phyloP scores from a whole-genome alignment of 2,888 invertebrate species.

The Melinaea marsaeus region DNA sequence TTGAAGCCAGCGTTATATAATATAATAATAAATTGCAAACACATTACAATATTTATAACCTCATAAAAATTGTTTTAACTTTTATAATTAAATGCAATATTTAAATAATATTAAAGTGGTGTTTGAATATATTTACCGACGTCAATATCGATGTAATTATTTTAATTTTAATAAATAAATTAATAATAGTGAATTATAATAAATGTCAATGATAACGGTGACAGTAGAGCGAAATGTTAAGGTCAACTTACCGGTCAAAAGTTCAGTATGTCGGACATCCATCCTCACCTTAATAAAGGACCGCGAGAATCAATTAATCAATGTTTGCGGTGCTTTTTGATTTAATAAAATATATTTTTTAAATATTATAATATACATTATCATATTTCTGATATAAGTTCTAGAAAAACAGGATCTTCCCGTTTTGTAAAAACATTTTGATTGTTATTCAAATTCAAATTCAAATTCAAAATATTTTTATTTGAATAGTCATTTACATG shows the following conservation, averaged over 20 bases:
- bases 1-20: neutral
- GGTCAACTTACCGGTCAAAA: slow-evolving; percentile 41
- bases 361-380: slow-evolving; percentile 20
- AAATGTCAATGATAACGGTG: slow-evolving; percentile 44
- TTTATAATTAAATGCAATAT: neutral
- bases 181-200: slow-evolving; percentile 39
- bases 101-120: neutral
- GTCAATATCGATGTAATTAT: slow-evolving; percentile 12
- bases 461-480: too few species aligned
- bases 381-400: slow-evolving; percentile 12
- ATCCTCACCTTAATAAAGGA: slow-evolving; percentile 35
- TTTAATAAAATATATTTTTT: slow-evolving; percentile 25
- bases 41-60: slow-evolving; percentile 1
- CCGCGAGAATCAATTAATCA: slow-evolving; percentile 40
- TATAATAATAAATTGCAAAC: neutral
- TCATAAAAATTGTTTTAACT: slow-evolving; percentile 2
- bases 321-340: slow-evolving; percentile 36
- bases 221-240: slow-evolving; percentile 45
- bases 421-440: slow-evolving; percentile 4
- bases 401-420: slow-evolving; percentile 19
- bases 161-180: too few species aligned
- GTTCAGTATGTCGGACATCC: slow-evolving; percentile 44
- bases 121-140: slow-evolving; percentile 1
- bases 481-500: too few species aligned
- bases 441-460: too few species aligned